phyloP scores from a whole-genome alignment of 2,888 invertebrate genomes.

The Hemithea aestivaria region DNA sequence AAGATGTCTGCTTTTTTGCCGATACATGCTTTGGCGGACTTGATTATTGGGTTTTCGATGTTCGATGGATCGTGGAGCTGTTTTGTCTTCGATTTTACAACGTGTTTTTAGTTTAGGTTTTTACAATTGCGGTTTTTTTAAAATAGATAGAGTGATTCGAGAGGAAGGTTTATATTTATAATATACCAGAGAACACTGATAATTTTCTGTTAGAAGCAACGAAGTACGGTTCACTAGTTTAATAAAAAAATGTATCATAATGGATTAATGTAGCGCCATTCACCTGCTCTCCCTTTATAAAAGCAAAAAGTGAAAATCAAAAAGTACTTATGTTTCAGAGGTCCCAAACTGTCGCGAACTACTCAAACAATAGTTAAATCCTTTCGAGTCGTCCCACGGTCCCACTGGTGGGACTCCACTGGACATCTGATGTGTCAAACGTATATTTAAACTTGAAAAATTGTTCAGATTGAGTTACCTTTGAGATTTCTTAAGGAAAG shows the following conservation, averaged over 20 bases:
- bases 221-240: too few species aligned
- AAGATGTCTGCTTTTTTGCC: slow-evolving; percentile 24
- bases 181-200: too few species aligned
- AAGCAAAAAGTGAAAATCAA: slow-evolving; percentile 10
- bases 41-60: slow-evolving; percentile 21
- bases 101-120: too few species aligned
- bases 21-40: slow-evolving; percentile 17
- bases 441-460: slow-evolving; percentile 29
- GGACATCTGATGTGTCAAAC: slow-evolving; percentile 36
- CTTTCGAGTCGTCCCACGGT: slow-evolving; percentile 45
- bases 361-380: slow-evolving; percentile 50
- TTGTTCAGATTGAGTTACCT: slow-evolving; percentile 4
- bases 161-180: too few species aligned
- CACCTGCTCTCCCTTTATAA: too few species aligned
- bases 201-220: too few species aligned
- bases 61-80: not conserved
- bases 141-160: too few species aligned
- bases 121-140: too few species aligned
- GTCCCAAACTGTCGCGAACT: slow-evolving; percentile 21
- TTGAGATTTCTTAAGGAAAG: too few species aligned
- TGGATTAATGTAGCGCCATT: too few species aligned
- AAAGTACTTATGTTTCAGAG: slow-evolving; percentile 28
- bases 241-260: too few species aligned
- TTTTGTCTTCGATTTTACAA: too few species aligned
- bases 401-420: slow-evolving; percentile 40